Base-by-base conservation (phyloP, 1,140 invertebrate genomes). In the Saccostrea cuccullata region DNA sequence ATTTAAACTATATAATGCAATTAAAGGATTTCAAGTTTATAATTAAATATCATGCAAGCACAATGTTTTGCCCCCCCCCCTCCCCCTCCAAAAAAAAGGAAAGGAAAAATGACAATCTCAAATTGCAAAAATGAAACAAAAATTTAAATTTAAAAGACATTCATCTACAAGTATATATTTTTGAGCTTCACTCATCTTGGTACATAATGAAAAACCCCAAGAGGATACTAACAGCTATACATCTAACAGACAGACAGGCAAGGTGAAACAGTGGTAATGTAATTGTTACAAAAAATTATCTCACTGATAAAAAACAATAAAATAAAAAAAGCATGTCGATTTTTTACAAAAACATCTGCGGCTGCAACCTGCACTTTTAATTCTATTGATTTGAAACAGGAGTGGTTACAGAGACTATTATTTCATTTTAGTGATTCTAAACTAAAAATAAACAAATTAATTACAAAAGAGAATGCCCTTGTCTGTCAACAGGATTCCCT, bases 391-490 rank as follows among this genome's bases (percentile, higher is more conserved):
- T 26, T 36, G 26, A 11, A 77, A 36, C 70, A n/a, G 58, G 58
- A 77, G 70, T 26, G 30, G 23, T 4, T 13, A 36, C 30, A 36
- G 60, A 26, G 26, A 77, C 70, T 11, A 36, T 77, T 77, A 77
- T 77, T 67, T 67, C 23, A 67, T 20, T 8, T 36, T 26, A 30
- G 70, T 77, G 70, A 77, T 40, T 26, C 30, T 77, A 9, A 77
- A 77, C 70, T 77, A 30, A 77, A 26, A 77, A 77, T 77, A 77
- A 77, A 77, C 70, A 77, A 77, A 77, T 77, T 77, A 64, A 64
- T 47, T 47, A 9, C 47, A 11, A 67, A 67, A 67, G n/a, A 67
- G 20, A 77, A 77, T 30, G 30, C 15, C 6, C 4, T 36, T 36
- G 70, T 36, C 70, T 30, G 70, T 77, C 70, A 17, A 77, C 70